phyloP scores from a whole-genome alignment of 2,888 invertebrate genomes.

The Sarcophaga carnaria region DNA sequence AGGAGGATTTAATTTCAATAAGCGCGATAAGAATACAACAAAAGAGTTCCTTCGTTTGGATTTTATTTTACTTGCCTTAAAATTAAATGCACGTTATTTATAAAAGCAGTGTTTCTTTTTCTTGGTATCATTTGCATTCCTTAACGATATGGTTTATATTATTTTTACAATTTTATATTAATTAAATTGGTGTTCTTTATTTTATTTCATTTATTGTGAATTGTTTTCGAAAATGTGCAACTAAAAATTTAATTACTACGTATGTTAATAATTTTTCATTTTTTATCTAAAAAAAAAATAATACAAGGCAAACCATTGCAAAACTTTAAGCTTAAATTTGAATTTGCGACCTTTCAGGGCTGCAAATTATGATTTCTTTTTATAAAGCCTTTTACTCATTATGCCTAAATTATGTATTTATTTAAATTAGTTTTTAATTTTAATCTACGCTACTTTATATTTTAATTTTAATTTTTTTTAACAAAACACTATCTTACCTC shows the following conservation, averaged over 20 bases:
- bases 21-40: not conserved
- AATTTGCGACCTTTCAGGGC: constrained; percentile 62
- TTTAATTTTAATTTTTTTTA: constrained; percentile 34
- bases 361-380: constrained; percentile 29
- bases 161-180: constrained; percentile 34
- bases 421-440: constrained; percentile 33
- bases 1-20: not conserved
- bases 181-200: constrained; percentile 48
- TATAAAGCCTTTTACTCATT: constrained; percentile 41
- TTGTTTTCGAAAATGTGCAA: constrained; percentile 49
- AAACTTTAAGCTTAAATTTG: constrained; percentile 62
- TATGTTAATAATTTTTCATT: constrained; percentile 48
- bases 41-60: constrained; percentile 23
- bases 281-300: constrained; percentile 64
- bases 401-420: constrained; percentile 14
- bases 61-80: constrained; percentile 31
- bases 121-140: constrained; percentile 25
- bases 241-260: constrained; percentile 35
- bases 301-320: constrained; percentile 65
- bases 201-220: constrained; percentile 32
- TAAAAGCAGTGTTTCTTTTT: constrained; percentile 53
- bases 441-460: constrained; percentile 48
- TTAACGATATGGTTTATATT: constrained; percentile 57
- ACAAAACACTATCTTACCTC: constrained; percentile 51
- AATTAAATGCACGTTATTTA: constrained; percentile 44